Percentiles rank a stretch among this genome's conserved stretches.
Evolutionary conservation across 2,113 vertebrate genomes (phyloP).

Genomic region (Pagrus major): DNA sequence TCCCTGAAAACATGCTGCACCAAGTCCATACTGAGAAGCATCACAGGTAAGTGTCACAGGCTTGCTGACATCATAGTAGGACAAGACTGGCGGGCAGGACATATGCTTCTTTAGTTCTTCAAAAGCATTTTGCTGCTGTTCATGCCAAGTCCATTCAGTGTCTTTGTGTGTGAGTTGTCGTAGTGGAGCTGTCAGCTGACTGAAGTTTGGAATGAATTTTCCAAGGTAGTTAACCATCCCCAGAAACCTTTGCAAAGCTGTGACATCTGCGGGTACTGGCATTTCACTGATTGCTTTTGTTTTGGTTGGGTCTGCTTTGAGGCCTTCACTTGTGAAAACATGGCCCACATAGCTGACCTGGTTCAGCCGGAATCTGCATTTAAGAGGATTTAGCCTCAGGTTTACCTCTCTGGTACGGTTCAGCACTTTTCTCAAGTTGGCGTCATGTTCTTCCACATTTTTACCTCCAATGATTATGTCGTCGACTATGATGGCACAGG

Average conservation of each 20-base stretch:
- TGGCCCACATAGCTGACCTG: slow-evolving; percentile 17
- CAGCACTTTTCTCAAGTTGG: too few relatives aligned
- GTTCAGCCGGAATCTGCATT: too few relatives aligned
- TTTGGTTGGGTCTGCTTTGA: slow-evolving; percentile 17
- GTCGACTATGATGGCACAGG: too few relatives aligned
- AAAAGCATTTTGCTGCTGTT: background rate
- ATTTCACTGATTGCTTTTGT: background rate
- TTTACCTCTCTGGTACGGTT: too few relatives aligned
- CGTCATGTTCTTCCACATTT: too few relatives aligned
- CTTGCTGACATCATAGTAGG: background rate
- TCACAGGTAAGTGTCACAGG: background rate
- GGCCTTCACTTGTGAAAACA: slow-evolving; percentile 6
- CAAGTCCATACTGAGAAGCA: background rate
- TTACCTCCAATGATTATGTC: too few relatives aligned
- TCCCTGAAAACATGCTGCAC: background rate
- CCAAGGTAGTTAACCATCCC: too few relatives aligned
- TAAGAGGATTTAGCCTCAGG: too few relatives aligned
- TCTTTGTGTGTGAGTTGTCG: too few relatives aligned
- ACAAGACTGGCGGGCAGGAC: background rate
- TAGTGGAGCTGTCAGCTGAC: too few relatives aligned
- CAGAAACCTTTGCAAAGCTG: background rate
- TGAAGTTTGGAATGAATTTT: too few relatives aligned
- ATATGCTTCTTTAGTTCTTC: background rate
- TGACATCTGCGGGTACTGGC: background rate
- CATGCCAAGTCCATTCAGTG: background rate